Percentiles rank a stretch among this genome's conserved stretches.
phyloP scores from a whole-genome alignment of 2,113 vertebrate genomes.

The Acrocephalus arundinaceus region DNA sequence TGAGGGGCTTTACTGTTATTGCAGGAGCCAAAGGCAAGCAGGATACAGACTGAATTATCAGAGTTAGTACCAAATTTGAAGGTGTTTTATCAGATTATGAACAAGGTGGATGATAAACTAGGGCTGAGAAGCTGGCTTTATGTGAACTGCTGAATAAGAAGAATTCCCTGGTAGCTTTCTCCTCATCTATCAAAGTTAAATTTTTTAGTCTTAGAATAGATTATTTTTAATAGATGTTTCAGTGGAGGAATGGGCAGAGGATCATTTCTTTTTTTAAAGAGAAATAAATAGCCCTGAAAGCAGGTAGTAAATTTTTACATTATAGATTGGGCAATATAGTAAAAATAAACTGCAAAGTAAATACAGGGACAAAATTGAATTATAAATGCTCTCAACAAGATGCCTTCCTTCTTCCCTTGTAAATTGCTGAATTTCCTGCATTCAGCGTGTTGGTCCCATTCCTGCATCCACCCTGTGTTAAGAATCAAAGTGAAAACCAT shows the following conservation, averaged over 20 bases:
- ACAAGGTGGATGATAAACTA: constrained; percentile 10
- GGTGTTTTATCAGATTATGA: not conserved
- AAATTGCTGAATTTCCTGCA: constrained; percentile 53
- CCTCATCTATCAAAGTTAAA: not conserved
- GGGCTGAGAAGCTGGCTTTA: not conserved
- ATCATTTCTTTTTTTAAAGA: not conserved
- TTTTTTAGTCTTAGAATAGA: not conserved
- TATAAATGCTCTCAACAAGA: constrained; percentile 59
- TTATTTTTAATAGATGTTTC: not conserved
- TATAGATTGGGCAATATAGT: constrained; percentile 31
- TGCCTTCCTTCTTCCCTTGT: constrained; percentile 40
- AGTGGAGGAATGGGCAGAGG: not conserved
- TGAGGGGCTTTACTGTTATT: not conserved
- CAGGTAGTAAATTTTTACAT: constrained; percentile 12
- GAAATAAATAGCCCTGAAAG: not conserved
- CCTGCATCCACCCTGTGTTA: not conserved
- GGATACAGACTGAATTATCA: not conserved
- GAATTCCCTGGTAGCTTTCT: not conserved
- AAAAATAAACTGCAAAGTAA: constrained; percentile 23
- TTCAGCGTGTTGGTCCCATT: not conserved
- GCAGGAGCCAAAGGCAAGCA: not conserved
- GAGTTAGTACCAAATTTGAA: not conserved
- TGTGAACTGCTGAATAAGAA: not conserved
- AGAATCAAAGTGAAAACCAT: constrained; percentile 46
- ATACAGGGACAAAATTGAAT: constrained; percentile 35